phyloP scores from a whole-genome alignment of 1,140 invertebrate genomes.

The Bathynomus jamesi region DNA sequence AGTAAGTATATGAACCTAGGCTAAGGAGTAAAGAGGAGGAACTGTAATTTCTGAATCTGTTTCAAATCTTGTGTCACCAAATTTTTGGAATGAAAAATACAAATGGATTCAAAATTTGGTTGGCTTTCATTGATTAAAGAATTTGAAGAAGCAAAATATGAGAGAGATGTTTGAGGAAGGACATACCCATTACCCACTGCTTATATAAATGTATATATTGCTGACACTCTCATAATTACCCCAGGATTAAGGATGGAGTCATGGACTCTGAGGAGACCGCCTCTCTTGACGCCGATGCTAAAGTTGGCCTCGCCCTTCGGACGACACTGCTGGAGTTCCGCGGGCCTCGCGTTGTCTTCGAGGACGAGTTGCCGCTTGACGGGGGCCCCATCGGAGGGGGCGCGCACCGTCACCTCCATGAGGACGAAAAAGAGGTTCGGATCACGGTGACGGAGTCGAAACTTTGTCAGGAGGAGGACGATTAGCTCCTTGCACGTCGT shows the following conservation, averaged over 20 bases:
- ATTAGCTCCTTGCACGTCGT: conserved; percentile 81
- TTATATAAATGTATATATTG: too few relatives aligned
- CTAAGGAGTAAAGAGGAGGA: too few relatives aligned
- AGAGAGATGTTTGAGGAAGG: too few relatives aligned
- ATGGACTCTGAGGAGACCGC: conserved; percentile 80
- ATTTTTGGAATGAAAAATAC: too few relatives aligned
- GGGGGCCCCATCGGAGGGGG: conserved; percentile 14
- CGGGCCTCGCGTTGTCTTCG: conserved; percentile 78
- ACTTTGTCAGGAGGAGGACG: conserved; percentile 70
- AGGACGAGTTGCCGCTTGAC: conserved; percentile 43
- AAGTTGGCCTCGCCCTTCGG: conserved; percentile 86
- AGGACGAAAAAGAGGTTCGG: conserved; percentile 82
- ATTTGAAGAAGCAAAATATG: too few relatives aligned
- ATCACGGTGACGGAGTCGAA: conserved; percentile 82
- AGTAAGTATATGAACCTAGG: too few relatives aligned
- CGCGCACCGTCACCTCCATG: conserved; percentile 65
- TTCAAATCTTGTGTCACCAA: too few relatives aligned
- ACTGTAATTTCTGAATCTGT: too few relatives aligned
- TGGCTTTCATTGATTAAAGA: too few relatives aligned
- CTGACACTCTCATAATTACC: too few relatives aligned
- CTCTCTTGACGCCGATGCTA: conserved; percentile 70
- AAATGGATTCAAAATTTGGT: too few relatives aligned
- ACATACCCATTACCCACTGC: too few relatives aligned
- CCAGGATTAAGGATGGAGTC: conserved; percentile 80
- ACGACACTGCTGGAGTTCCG: conserved; percentile 80